A percentile compares a stretch with the other conserved stretches of the same genome.
Conservation (phyloP, 2,888 invertebrate species). For the Habrosyne pyritoides region DNA sequence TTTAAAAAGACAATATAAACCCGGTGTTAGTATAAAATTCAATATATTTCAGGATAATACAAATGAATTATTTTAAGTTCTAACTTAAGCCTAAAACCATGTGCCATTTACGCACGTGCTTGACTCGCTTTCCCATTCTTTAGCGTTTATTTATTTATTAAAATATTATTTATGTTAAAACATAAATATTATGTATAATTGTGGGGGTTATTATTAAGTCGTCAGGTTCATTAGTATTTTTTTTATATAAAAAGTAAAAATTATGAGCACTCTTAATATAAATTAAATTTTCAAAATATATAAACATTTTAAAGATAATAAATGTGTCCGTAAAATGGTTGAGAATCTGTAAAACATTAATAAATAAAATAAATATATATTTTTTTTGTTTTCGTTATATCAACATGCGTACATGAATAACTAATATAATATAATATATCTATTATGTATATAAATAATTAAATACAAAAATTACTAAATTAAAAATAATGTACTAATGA, state of each 20-base stretch:
- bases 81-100: slow-evolving; percentile 69
- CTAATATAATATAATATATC: neutral
- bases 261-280: neutral
- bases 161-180: slow-evolving; percentile 3
- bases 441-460: neutral
- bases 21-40: neutral
- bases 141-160: slow-evolving; percentile 69
- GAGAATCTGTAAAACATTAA: slow-evolving; percentile 2
- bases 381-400: no score
- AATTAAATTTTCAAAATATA: neutral
- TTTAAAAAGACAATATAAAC: no score
- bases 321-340: neutral
- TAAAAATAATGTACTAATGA: slow-evolving; percentile 21
- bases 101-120: slow-evolving; percentile 81
- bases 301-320: no score
- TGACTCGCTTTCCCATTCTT: slow-evolving; percentile 50
- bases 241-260: neutral
- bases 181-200: neutral
- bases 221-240: slow-evolving; percentile 11
- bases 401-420: no score
- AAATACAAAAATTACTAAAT: neutral
- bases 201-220: neutral
- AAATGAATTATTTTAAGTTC: slow-evolving; percentile 26
- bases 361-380: neutral
- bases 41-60: neutral